Base-by-base conservation (phyloP, 92 coral and sea anemone species). In the Heteractis magnifica region DNA sequence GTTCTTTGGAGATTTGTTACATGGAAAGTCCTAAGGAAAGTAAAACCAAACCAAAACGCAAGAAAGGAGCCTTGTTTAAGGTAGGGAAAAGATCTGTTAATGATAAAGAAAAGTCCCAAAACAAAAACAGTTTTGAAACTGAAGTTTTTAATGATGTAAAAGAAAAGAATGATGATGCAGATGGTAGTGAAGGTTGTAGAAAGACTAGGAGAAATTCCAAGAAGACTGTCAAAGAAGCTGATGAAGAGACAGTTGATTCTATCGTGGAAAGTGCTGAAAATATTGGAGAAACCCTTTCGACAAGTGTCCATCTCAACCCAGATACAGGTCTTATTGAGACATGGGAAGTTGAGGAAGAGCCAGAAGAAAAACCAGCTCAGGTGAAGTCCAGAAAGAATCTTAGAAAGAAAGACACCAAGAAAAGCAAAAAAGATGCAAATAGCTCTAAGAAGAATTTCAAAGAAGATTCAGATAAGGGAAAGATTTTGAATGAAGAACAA, bases 261-360 rank as follows among this genome's bases (percentile, higher is more conserved):
- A 10, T 18, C 11, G 0, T 62, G 70, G 70, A 62, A n/a, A 18
- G 70, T 23, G 21, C 70, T n/a, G 23, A 62, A 5, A 10, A 62
- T 10, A 2, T 62, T 10, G 10, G 70, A 7, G 70, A 62, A 62
- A 77, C 81, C 21, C 75, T 51, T 26, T 49, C 21, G 13, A 6
- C 26, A 1, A 74, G 71, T 44, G 60, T 80, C 10, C 71, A 59
- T 51, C 56, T 80, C 34, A 65, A 80, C 26, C 83, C 83, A 14
- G 83, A 80, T 10, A 68, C 77, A 19, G 84, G 77, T n/a, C 84
- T 70, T 23, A 55, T 81, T 4, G 84, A 81, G 51, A 70, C 56
- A 21, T 21, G 16, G 41, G 77, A 81, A n/a, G 34, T 20, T 79
- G 82, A 79, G n/a, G 71, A 60, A 49, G 75, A 16, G 16, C 65